Evolutionary conservation across 1,140 invertebrate genomes (phyloP), one percentile per base, ranked within the genome.

Genomic region (Aphelenchoides fujianensis): DNA sequence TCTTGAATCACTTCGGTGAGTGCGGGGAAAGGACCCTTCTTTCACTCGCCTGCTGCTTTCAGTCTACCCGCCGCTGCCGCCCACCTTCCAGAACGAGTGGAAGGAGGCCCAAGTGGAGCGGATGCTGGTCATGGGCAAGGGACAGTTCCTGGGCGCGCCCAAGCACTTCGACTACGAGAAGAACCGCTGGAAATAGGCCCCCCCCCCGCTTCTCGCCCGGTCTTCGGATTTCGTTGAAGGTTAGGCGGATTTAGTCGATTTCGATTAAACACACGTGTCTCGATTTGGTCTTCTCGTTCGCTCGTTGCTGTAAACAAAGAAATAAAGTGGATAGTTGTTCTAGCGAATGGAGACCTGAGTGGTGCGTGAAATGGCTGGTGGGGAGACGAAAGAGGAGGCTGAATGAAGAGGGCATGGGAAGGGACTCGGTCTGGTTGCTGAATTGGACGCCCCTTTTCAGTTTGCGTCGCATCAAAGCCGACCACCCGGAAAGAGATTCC

Each of bases 51-150:
- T n/a, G n/a, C n/a, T 34, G 35, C 48, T 72, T 82, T 76, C 54
- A 78, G 79, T 75, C 23, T 82, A 82, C 41, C 81, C 81, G 32
- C 68, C 48, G 12, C 28, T 80, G 34, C 82, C 82, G 31, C 77
- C 77, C 36, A 83, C 81, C 28, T 82, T 82, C 73, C 75, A 83
- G 32, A 78, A 83, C 57, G 81, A 83, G 36, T 83, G 73, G 68
- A 82, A 81, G 79, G 81, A 83, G 68, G 74, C 77, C 54, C 61
- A 69, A 19, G 57, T 79, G 30, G 80, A 84, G 52, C 67, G 72
- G n/a, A 68, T 64, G 12, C 52, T 83, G 19, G 79, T 77, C 35
- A 61, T 84, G 27, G 73, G 79, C 63, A 74, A 79, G 64, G 79
- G 76, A 48, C 68, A 71, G 66, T 79, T 75, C 66, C 71, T 78